phyloP scores from a whole-genome alignment of 2,888 invertebrate species.

The Nezara viridula region DNA sequence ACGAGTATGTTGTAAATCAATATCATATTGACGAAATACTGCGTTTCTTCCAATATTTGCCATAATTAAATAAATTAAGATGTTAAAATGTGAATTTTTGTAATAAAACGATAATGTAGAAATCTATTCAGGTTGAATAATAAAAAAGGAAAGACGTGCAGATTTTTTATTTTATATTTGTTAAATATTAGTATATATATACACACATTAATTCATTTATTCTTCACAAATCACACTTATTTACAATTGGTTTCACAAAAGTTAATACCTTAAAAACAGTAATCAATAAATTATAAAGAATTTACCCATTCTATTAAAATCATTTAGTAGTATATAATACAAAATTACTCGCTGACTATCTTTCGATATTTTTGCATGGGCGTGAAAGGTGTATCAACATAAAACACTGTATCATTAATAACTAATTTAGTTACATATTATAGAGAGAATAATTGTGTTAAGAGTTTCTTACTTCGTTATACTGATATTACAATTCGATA shows the following conservation, averaged over 20 bases:
- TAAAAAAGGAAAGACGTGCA: not conserved
- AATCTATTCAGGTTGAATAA: not conserved
- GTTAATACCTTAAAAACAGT: conserved; percentile 2
- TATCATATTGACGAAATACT: too few species aligned
- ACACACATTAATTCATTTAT: conserved; percentile 30
- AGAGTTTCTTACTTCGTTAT: not conserved
- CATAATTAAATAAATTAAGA: too few species aligned
- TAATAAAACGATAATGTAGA: not conserved
- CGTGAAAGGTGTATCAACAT: not conserved
- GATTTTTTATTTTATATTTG: conserved; percentile 6
- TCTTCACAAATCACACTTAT: conserved; percentile 32
- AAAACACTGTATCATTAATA: not conserved
- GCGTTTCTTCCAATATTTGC: too few species aligned
- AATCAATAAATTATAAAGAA: conserved; percentile 9
- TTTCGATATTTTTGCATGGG: not conserved
- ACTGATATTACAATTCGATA: conserved; percentile 18
- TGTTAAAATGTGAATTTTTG: not conserved
- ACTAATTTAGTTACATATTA: conserved; percentile 28
- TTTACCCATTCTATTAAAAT: conserved; percentile 21
- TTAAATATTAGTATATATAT: conserved; percentile 35
- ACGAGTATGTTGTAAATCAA: too few species aligned
- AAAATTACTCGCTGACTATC: conserved; percentile 25
- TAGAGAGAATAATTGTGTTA: not conserved
- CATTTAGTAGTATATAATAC: conserved; percentile 16
- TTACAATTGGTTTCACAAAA: conserved; percentile 23